Percentiles rank a stretch among this genome's conserved stretches.
phyloP scores from a whole-genome alignment of 2,888 invertebrate genomes.

The Cremastinae sp. region DNA sequence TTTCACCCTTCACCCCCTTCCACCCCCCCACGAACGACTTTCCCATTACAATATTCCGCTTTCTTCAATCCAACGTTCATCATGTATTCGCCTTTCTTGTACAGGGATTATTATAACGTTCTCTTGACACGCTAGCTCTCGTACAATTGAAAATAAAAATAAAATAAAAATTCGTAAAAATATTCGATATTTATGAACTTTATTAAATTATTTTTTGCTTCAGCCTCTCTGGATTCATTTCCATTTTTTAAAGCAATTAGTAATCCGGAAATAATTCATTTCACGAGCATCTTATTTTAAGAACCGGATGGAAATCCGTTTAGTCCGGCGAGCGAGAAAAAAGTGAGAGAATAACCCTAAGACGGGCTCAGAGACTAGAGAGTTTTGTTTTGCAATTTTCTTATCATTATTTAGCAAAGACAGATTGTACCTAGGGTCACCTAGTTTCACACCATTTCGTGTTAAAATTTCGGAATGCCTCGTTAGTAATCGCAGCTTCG shows the following conservation, averaged over 20 bases:
- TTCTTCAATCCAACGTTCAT: constrained; percentile 51
- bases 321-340: constrained; percentile 63
- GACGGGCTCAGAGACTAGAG: constrained; percentile 42
- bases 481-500: constrained; percentile 8
- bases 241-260: too few relatives aligned
- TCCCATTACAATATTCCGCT: constrained; percentile 61
- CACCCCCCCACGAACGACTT: constrained; percentile 31
- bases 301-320: constrained; percentile 74
- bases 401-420: constrained; percentile 43
- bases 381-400: constrained; percentile 58
- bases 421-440: constrained; percentile 24
- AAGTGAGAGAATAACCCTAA: constrained; percentile 43
- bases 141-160: constrained; percentile 44
- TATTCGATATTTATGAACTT: too few relatives aligned
- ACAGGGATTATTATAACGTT: constrained; percentile 71
- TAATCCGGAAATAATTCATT: too few relatives aligned
- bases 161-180: too few relatives aligned
- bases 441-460: constrained; percentile 48
- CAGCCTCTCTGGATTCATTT: too few relatives aligned
- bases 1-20: constrained; percentile 39
- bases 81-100: constrained; percentile 73
- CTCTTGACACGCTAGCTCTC: constrained; percentile 71
- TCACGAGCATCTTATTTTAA: neutral
- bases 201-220: too few relatives aligned
- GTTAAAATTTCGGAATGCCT: constrained; percentile 41